A percentile compares a stretch with the other conserved stretches of the same genome.
Evolutionary conservation across 2,797 vertebrate genomes (phyloP).

Genomic region (Rhinoraja longicauda): DNA sequence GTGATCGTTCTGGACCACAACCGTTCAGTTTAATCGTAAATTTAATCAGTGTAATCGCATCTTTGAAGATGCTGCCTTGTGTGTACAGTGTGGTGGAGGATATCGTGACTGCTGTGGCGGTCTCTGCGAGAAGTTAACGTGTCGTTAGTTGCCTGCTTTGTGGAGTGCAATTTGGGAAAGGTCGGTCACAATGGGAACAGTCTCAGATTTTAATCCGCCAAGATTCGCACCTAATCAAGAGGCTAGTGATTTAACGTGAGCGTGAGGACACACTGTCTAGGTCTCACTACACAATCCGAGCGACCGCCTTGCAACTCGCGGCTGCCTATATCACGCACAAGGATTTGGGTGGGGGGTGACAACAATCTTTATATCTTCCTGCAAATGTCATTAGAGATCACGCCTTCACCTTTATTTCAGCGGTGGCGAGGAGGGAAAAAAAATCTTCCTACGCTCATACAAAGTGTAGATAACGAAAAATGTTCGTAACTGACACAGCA

Average conservation of each 20-base stretch:
- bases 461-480: background rate
- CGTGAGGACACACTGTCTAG: background rate
- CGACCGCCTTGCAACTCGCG: background rate
- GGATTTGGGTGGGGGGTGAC: too few species aligned
- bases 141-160: background rate
- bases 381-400: background rate
- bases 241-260: background rate
- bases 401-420: background rate
- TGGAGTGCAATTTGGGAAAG: background rate
- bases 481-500: background rate
- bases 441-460: background rate
- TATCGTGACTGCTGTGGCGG: background rate
- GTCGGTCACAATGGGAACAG: background rate
- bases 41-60: background rate
- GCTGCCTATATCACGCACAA: background rate
- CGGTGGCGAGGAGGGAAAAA: background rate
- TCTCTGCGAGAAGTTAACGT: background rate
- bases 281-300: background rate
- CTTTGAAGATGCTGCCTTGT: background rate
- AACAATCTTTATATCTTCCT: background rate
- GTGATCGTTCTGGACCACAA: background rate
- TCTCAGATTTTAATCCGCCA: background rate
- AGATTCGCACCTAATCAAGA: background rate
- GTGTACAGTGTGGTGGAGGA: background rate
- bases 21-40: too few species aligned